phyloP scores from a whole-genome alignment of 2,797 vertebrate species.

The Sebastes nivosus region DNA sequence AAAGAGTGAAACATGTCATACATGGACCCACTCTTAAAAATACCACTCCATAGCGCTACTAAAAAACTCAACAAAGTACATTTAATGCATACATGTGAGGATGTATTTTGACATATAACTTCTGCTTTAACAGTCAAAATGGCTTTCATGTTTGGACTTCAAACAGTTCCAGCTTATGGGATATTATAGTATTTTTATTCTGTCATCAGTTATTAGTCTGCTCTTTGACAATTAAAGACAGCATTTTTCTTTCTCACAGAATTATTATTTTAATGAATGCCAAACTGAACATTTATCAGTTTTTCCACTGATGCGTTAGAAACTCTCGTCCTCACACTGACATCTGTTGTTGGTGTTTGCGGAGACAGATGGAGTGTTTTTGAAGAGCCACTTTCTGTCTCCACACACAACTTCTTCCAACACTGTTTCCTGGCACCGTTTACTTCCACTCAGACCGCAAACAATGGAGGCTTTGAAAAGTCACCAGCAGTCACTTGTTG shows the following conservation, averaged over 20 bases:
- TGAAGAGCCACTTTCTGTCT: conserved; percentile 10
- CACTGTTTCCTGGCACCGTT: not conserved
- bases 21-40: not conserved
- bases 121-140: not conserved
- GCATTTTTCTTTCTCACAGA: not conserved
- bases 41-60: not conserved
- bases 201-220: not conserved
- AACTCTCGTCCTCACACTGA: not conserved
- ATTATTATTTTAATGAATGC: not conserved
- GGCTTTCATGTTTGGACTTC: not conserved
- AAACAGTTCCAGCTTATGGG: not conserved
- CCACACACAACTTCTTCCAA: not conserved
- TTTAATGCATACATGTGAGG: not conserved
- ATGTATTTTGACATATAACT: not conserved
- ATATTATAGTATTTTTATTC: not conserved
- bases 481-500: not conserved
- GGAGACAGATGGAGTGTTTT: conserved; percentile 51
- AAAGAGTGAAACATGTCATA: not conserved
- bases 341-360: conserved; percentile 28
- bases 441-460: not conserved
- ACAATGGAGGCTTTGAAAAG: conserved; percentile 38
- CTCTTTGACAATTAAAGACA: not conserved
- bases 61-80: not conserved
- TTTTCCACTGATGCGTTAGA: not conserved
- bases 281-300: not conserved